A percentile compares a stretch with the other conserved stretches of the same genome.
These are phyloP conservation scores for Galerucella calmariensis DNA, from an alignment of 2,888 invertebrate species.

Conservation along the genomic window DNA sequence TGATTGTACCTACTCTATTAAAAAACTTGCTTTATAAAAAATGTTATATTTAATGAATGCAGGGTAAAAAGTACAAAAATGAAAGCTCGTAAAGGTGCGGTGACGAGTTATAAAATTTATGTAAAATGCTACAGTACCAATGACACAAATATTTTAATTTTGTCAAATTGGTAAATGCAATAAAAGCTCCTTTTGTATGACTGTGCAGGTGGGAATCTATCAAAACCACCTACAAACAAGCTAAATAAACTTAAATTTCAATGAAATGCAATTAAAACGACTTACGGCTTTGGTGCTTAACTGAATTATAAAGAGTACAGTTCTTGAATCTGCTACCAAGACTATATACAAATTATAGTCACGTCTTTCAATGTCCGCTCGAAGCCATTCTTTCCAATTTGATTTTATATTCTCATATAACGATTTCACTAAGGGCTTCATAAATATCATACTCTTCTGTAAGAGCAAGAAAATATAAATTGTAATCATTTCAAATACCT, in stretches of 20 bases:
- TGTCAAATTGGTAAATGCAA: constrained; percentile 63
- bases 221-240: constrained; percentile 63
- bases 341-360: constrained; percentile 65
- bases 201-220: constrained; percentile 67
- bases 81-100: constrained; percentile 67
- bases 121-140: constrained; percentile 64
- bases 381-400: constrained; percentile 65
- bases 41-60: constrained; percentile 7
- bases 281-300: constrained; percentile 61
- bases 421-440: constrained; percentile 62
- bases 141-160: constrained; percentile 64
- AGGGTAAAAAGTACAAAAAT: constrained; percentile 63
- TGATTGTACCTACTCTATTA: too few relatives aligned
- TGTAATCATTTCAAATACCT: not conserved
- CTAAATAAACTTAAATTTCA: not conserved
- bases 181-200: constrained; percentile 64
- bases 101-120: constrained; percentile 62
- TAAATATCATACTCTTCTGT: constrained; percentile 66
- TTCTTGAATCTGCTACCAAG: constrained; percentile 67
- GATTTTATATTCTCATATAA: constrained; percentile 64
- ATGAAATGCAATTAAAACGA: not conserved
- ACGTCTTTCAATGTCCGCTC: constrained; percentile 43
- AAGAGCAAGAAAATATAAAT: constrained; percentile 32
- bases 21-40: constrained; percentile 21
- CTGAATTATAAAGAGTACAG: constrained; percentile 67